Evolutionary conservation across 2,888 invertebrate species (phyloP).

Genomic region (Papilio gigon): DNA sequence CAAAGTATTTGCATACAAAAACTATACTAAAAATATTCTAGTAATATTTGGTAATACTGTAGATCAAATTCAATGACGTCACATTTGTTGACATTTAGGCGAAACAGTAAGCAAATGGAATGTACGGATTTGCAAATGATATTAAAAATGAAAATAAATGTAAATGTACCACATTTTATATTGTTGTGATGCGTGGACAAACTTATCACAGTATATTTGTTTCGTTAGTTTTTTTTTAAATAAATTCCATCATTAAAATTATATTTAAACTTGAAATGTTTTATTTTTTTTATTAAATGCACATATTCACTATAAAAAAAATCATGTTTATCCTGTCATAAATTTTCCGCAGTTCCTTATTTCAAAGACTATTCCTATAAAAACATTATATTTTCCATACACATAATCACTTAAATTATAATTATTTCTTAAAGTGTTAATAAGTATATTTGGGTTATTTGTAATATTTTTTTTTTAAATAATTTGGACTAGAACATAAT

Average conservation of each 20-base stretch:
- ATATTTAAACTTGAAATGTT: background rate
- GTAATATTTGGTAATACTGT: slow-evolving; percentile 1
- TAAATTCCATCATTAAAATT: background rate
- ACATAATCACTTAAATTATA: slow-evolving; percentile 4
- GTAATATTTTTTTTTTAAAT: slow-evolving; percentile 1
- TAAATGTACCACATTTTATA: no score
- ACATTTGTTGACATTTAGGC: background rate
- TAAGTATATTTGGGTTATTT: slow-evolving; percentile 25
- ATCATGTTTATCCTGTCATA: background rate
- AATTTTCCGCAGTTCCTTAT: background rate
- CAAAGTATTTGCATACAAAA: background rate
- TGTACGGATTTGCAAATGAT: background rate
- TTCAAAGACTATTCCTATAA: background rate
- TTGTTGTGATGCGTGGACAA: slow-evolving; percentile 3
- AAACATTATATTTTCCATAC: background rate
- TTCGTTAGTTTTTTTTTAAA: slow-evolving; percentile 1
- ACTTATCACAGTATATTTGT: slow-evolving; percentile 22
- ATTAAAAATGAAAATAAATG: no score
- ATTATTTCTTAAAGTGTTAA: slow-evolving; percentile 23
- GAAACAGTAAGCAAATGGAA: background rate
- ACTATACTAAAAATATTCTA: background rate
- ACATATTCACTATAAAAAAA: background rate
- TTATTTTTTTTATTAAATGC: background rate
- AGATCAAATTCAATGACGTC: background rate
- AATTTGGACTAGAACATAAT: slow-evolving; percentile 40